phyloP scores from a whole-genome alignment of 2,113 vertebrate species.

The Oriolus oriolus region DNA sequence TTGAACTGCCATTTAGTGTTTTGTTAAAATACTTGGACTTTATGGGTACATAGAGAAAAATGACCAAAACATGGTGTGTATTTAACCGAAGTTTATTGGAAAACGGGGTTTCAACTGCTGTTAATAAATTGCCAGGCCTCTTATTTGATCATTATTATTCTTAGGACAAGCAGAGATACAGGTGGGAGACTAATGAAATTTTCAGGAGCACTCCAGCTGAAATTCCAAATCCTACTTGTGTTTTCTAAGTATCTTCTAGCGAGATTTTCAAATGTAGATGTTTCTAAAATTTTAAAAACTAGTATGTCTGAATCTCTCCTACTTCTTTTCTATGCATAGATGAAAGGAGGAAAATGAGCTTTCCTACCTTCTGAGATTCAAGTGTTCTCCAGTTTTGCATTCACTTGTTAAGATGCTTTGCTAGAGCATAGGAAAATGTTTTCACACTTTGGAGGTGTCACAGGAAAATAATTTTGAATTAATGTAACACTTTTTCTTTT shows the following conservation, averaged over 20 bases:
- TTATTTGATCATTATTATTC: background rate
- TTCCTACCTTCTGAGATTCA: background rate
- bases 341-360: background rate
- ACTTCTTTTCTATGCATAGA: background rate
- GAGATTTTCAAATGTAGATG: background rate
- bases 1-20: background rate
- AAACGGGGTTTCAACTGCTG: background rate
- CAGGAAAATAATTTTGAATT: slow-evolving; percentile 7
- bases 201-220: background rate
- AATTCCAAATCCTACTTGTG: background rate
- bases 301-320: background rate
- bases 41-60: background rate
- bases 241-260: background rate
- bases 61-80: background rate
- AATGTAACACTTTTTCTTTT: background rate
- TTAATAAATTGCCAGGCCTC: background rate
- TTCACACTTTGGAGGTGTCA: background rate
- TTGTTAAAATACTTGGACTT: background rate
- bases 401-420: background rate
- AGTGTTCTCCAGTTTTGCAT: background rate
- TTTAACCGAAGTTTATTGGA: background rate
- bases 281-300: background rate
- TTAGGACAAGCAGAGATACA: background rate
- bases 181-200: background rate
- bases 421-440: background rate